Evolutionary conservation across 2,888 invertebrate genomes (phyloP).

Genomic region (Cheilosia variabilis): DNA sequence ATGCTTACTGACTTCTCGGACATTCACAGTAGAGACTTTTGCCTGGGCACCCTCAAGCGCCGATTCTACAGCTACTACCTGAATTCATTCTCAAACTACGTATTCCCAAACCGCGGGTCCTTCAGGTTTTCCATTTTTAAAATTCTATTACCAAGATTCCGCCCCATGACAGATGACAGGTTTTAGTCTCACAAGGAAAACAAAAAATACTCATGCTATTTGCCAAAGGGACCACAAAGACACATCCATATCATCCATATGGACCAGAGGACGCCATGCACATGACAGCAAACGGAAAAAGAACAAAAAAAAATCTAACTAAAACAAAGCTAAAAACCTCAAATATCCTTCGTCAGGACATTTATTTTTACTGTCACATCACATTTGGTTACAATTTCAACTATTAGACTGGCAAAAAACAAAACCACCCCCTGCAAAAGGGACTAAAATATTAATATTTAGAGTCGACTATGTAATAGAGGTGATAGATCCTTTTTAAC

Average conservation of each 20-base stretch:
- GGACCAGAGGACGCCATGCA: slow-evolving; percentile 27
- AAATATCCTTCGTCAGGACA: slow-evolving; percentile 28
- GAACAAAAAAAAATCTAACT: background rate
- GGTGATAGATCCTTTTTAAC: slow-evolving; percentile 65
- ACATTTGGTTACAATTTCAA: slow-evolving; percentile 42
- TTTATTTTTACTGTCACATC: slow-evolving; percentile 56
- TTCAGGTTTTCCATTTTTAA: too few relatives aligned
- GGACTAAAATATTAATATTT: slow-evolving; percentile 67
- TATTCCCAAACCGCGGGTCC: too few relatives aligned
- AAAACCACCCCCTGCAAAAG: slow-evolving; percentile 23
- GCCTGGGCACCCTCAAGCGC: too few relatives aligned
- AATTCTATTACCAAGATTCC: too few relatives aligned
- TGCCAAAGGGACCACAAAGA: background rate
- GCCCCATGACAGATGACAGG: too few relatives aligned
- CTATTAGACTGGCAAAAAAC: background rate
- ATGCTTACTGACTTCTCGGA: too few relatives aligned
- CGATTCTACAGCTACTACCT: too few relatives aligned
- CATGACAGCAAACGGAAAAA: slow-evolving; percentile 27
- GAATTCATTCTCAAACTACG: too few relatives aligned
- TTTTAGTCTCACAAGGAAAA: too few relatives aligned
- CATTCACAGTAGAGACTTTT: too few relatives aligned
- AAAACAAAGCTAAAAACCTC: slow-evolving; percentile 25
- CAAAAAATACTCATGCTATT: background rate
- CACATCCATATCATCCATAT: background rate
- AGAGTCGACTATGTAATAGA: slow-evolving; percentile 45